phyloP scores from a whole-genome alignment of 30 jellyfish, hydroid and myxozoan species.

The Haliclystus octoradiatus region DNA sequence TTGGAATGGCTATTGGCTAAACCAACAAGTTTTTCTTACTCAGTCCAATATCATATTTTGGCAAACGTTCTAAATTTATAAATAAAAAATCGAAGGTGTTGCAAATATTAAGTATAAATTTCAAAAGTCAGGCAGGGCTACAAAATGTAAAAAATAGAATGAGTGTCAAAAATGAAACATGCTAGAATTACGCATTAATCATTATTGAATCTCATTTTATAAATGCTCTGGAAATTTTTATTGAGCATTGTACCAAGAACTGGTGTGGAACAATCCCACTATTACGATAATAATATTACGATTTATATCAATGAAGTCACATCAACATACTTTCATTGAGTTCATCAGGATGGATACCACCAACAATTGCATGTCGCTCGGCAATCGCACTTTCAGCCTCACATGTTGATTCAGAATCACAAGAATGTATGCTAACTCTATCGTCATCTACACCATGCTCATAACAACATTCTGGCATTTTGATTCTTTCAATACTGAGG shows the following conservation, averaged over 20 bases:
- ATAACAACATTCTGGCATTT: conserved; percentile 78
- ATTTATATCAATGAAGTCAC: not conserved
- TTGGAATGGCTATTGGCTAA: no score
- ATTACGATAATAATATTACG: not conserved
- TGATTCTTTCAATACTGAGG: conserved; percentile 51
- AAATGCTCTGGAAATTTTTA: no score
- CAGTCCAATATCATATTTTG: not conserved
- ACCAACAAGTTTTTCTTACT: no score
- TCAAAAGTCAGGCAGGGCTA: not conserved
- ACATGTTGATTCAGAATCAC: conserved; percentile 38
- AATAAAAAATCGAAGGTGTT: not conserved
- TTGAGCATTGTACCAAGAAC: no score
- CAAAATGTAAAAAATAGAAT: not conserved
- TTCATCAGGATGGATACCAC: conserved; percentile 60
- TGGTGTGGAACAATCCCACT: no score
- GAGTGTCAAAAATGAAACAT: no score
- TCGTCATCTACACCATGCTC: conserved; percentile 38
- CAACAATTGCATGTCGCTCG: conserved; percentile 33
- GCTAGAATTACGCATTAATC: no score
- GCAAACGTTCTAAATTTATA: not conserved
- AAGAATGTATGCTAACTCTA: conserved; percentile 38
- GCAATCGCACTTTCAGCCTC: conserved; percentile 81
- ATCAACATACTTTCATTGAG: conserved; percentile 82
- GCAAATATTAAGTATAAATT: not conserved
- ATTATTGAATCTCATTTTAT: no score